phyloP scores from a whole-genome alignment of 2,888 invertebrate genomes.

The Acronicta psi region DNA sequence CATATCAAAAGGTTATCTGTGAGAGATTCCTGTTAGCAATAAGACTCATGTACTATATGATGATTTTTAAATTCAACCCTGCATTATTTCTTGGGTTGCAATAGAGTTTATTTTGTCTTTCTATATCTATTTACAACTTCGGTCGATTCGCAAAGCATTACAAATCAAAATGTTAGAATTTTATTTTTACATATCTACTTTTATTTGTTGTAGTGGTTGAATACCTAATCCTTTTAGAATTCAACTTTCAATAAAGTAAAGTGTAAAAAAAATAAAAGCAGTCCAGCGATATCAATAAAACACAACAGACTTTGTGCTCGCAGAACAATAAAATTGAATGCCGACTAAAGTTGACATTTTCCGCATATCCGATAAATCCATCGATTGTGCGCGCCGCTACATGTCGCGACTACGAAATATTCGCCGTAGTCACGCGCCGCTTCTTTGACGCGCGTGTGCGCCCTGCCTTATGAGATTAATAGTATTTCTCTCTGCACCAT shows the following conservation, averaged over 20 bases:
- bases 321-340: constrained; percentile 37
- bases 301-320: constrained; percentile 9
- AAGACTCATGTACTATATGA: too few relatives aligned
- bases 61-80: too few relatives aligned
- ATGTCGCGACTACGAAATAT: constrained; percentile 19
- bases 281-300: constrained; percentile 3
- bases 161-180: too few relatives aligned
- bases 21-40: too few relatives aligned
- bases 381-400: constrained; percentile 22
- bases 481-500: constrained; percentile 51
- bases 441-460: constrained; percentile 44
- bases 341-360: constrained; percentile 23
- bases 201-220: too few relatives aligned
- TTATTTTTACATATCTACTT: too few relatives aligned
- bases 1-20: too few relatives aligned
- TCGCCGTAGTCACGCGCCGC: constrained; percentile 46
- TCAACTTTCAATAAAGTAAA: neutral
- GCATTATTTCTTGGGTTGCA: too few relatives aligned
- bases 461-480: constrained; percentile 56
- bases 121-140: too few relatives aligned
- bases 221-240: too few relatives aligned
- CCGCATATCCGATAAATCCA: constrained; percentile 34
- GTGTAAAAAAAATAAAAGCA: neutral
- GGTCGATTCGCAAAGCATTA: too few relatives aligned
- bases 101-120: too few relatives aligned